Base-by-base conservation (phyloP, 2,797 vertebrate species). In the Rhinella marina region DNA sequence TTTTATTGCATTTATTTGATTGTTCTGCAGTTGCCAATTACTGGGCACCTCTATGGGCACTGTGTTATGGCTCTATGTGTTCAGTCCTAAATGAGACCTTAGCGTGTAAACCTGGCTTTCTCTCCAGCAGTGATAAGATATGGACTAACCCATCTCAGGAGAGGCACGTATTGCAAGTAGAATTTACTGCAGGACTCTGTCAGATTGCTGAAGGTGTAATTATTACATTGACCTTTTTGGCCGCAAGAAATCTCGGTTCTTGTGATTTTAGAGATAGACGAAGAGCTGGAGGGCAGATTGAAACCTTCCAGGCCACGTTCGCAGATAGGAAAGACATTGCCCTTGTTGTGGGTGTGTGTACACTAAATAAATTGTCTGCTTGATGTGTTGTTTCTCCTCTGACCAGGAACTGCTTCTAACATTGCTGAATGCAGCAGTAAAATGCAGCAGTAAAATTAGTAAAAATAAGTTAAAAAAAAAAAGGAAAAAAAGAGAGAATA, bases 141-240 rank as follows among this genome's bases (percentile, higher is more conserved):
- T 21, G 32, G 70, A 2, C 7, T 17, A 17, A 32, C 27, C 27
- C 27, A 17, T 17, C 7, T 3, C 12, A 13, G 23, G 73, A 76
- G 23, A 77, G 19, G 23, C 48, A 77, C 23, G 50, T 54, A 54
- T 6, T 25, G 73, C 8, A 54, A 25, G 48, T 77, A 54, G 73
- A 77, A 77, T 77, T 77, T 77, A 77, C 48, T 77, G 73, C 48
- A 25, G 8, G 73, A 52, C 73, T 76, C 73, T 25, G 73, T 54
- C 72, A 50, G 73, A 77, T 52, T 14, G 73, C 73, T 25, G 48
- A 25, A 54, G 73, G 73, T 54, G n/a, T 77, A 77, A 77, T 77
- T 77, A 77, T 54, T 77, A 77, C 73, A 54, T 25, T 77, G 73
- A 77, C 73, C 73, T 77, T 77, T 77, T 52, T 77, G 73, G 73